phyloP scores from a whole-genome alignment of 2,113 vertebrate species.

The Alexandromys fortis region DNA sequence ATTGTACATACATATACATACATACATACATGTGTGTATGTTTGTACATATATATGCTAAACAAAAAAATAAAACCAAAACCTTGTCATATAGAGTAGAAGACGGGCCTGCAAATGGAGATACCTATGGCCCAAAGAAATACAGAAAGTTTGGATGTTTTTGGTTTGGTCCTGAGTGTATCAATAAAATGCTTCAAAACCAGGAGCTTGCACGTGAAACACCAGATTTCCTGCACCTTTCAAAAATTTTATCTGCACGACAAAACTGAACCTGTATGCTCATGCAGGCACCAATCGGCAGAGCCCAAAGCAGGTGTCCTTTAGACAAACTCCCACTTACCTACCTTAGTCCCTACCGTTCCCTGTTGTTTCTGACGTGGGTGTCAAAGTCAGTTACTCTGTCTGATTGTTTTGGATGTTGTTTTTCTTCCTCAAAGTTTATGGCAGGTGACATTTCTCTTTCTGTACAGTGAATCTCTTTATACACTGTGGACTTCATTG shows the following conservation, averaged over 20 bases:
- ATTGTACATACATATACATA: not conserved
- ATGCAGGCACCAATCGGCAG: not conserved
- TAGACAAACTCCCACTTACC: not conserved
- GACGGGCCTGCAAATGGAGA: not conserved
- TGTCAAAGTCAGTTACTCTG: not conserved
- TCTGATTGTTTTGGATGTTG: not conserved
- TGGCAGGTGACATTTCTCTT: not conserved
- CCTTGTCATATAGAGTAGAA: not conserved
- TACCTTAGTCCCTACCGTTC: not conserved
- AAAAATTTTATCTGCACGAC: not conserved
- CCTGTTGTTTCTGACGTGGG: not conserved
- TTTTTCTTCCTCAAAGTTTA: not conserved
- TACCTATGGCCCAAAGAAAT: not conserved
- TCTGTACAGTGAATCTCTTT: not conserved
- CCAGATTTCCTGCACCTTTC: not conserved
- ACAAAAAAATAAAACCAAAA: not conserved
- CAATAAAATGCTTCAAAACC: slow-evolving; percentile 16
- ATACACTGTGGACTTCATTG: not conserved
- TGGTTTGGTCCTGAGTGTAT: not conserved
- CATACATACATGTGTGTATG: not conserved
- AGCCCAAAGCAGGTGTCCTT: not conserved
- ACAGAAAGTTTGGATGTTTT: not conserved
- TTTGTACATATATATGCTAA: not conserved
- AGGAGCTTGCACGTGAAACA: not conserved
- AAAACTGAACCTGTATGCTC: not conserved